Base-by-base conservation (phyloP, 2,888 invertebrate species). In the Podabrus alpinus region DNA sequence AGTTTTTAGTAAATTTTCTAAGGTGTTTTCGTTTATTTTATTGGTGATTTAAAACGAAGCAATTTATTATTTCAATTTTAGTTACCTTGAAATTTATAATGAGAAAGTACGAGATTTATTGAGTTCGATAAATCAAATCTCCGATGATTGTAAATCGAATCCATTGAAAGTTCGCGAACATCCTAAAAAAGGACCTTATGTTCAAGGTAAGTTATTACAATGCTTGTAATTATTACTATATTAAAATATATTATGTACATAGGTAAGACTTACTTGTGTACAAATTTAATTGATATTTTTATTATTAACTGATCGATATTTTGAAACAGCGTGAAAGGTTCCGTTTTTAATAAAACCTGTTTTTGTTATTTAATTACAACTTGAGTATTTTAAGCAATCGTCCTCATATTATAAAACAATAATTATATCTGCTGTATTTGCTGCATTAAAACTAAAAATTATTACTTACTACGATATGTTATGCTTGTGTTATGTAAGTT, bases 181-280 rank as follows among this genome's bases (percentile, higher is more conserved):
- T 88, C 95, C 95, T 1, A 90, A 91, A 74, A 90, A 89, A 79
- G 95, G 95, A 77, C 93, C 95, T 13, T 94, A 94, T 83, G 94
- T 95, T 69, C 93, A 94, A 88, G 94, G 95, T 94, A 86, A 88
- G 72, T n/a, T 45, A 5, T 45, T n/a, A 45, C 24, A 7, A 24
- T 1, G 2, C 7, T 21, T 21, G 7, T 21, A 3, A 7, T 21
- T 7, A 21, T 1, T 21, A 7, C 4, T 21, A 21, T n/a, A n/a
- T n/a, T n/a, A n/a, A n/a, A n/a, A n/a, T n/a, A n/a, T n/a, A n/a
- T n/a, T n/a, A n/a, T n/a, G n/a, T n/a, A n/a, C n/a, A n/a, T n/a
- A n/a, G n/a, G n/a, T n/a, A n/a, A n/a, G n/a, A n/a, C n/a, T n/a
- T n/a, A n/a, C n/a, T n/a, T n/a, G n/a, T n/a, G n/a, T n/a, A n/a